Evolutionary conservation across 2,888 invertebrate genomes (phyloP).

Genomic region (Scaptomyza reducta): DNA sequence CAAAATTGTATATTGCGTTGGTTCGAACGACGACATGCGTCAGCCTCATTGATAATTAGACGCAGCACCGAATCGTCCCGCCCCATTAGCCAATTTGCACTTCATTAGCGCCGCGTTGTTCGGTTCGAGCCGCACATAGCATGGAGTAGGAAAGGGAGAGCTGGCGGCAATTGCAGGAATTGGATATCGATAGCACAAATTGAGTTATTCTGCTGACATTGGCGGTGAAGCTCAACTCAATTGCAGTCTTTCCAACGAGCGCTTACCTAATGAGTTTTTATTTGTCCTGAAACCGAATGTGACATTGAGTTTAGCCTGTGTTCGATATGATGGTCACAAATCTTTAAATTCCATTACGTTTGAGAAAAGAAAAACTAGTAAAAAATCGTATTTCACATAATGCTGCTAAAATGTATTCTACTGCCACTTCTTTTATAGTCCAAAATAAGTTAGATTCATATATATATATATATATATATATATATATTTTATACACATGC

Average conservation of each 20-base stretch:
- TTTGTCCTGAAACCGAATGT: slow-evolving; percentile 2
- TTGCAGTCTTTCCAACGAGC: slow-evolving; percentile 25
- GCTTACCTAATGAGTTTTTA: slow-evolving; percentile 49
- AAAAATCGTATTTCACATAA: background rate
- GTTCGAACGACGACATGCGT: slow-evolving; percentile 38
- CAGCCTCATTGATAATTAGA: slow-evolving; percentile 69
- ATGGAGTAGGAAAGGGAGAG: background rate
- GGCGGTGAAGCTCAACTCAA: slow-evolving; percentile 1
- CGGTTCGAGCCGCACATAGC: slow-evolving; percentile 13
- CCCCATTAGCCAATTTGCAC: slow-evolving; percentile 73
- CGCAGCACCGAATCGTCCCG: slow-evolving; percentile 37
- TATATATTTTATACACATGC: background rate
- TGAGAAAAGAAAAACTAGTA: background rate
- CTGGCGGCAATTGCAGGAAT: background rate
- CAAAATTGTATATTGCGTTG: slow-evolving; percentile 31
- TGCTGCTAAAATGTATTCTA: too few relatives aligned
- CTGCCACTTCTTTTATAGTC: background rate
- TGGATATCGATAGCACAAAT: slow-evolving; percentile 14
- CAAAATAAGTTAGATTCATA: background rate
- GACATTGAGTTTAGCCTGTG: background rate
- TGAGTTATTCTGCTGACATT: slow-evolving; percentile 22
- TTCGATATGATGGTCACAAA: too few relatives aligned
- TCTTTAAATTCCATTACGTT: background rate
- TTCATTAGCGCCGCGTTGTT: slow-evolving; percentile 67
- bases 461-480: background rate